Evolutionary conservation across 2,888 invertebrate species (phyloP).

Genomic region (Mythimna lalbum): DNA sequence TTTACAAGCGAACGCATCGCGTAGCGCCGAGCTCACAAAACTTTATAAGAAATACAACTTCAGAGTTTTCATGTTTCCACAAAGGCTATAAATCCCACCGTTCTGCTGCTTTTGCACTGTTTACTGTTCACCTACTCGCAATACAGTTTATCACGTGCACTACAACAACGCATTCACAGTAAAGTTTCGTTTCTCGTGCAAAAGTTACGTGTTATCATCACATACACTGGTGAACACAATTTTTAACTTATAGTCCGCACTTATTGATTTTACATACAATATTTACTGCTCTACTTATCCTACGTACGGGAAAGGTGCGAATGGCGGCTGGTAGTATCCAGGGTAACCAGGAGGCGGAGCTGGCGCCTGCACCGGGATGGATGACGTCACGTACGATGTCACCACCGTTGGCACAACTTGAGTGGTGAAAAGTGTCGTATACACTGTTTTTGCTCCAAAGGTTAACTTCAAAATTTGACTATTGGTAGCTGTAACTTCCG

Average conservation of each 20-base stretch:
- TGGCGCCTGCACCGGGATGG: conserved; percentile 93
- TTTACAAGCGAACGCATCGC: conserved; percentile 68
- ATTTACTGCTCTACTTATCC: conserved; percentile 87
- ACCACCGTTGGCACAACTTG: conserved; percentile 95
- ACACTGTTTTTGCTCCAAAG: conserved; percentile 97
- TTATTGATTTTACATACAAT: conserved; percentile 57
- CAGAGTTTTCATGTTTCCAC: conserved; percentile 83
- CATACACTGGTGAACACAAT: conserved; percentile 72
- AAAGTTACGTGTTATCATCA: conserved; percentile 72
- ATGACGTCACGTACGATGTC: conserved; percentile 96
- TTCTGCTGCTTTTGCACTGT: conserved; percentile 80
- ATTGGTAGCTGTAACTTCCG: conserved; percentile 94
- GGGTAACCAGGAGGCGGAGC: conserved; percentile 91
- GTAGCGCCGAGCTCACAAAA: conserved; percentile 72
- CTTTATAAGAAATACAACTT: conserved; percentile 81
- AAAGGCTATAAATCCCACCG: conserved; percentile 82
- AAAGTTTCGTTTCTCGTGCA: conserved; percentile 72
- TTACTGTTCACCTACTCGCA: conserved; percentile 82
- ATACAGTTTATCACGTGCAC: conserved; percentile 84
- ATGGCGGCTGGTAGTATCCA: conserved; percentile 94
- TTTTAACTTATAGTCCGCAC: conserved; percentile 64
- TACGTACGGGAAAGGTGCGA: conserved; percentile 94
- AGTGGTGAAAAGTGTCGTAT: conserved; percentile 96
- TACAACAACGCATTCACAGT: conserved; percentile 78
- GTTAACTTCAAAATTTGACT: conserved; percentile 96